phyloP scores from a whole-genome alignment of 2,888 invertebrate species.

The Eledone cirrhosa region DNA sequence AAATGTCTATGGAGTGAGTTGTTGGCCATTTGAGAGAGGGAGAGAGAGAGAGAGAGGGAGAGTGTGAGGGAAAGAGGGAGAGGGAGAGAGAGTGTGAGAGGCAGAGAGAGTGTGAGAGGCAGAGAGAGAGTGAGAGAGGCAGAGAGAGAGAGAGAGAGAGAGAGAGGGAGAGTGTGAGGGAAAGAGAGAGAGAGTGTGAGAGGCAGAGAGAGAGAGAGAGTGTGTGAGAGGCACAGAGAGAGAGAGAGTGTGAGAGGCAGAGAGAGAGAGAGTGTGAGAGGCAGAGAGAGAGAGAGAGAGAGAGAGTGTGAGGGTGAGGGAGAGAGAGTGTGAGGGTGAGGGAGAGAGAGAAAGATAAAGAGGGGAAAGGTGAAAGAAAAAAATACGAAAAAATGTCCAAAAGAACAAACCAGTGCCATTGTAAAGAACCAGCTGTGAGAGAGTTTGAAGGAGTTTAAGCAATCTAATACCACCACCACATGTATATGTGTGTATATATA shows the following conservation, averaged over 20 bases:
- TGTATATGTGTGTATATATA: too few relatives aligned
- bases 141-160: neutral
- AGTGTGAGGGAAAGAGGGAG: neutral
- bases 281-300: slow-evolving; percentile 16
- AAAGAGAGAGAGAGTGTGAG: slow-evolving; percentile 7
- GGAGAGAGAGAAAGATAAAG: slow-evolving; percentile 28
- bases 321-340: neutral
- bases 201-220: slow-evolving; percentile 21
- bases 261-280: slow-evolving; percentile 29
- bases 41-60: neutral
- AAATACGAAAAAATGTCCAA: neutral
- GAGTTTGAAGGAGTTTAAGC: slow-evolving; percentile 27
- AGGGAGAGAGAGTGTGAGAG: neutral
- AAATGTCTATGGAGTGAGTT: too few relatives aligned
- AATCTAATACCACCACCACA: too few relatives aligned
- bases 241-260: neutral
- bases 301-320: neutral
- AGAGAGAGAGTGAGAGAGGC: neutral
- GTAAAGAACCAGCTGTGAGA: slow-evolving; percentile 4
- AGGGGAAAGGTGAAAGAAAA: neutral
- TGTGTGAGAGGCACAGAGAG: neutral
- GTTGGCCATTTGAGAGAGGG: neutral
- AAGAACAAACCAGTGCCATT: neutral
- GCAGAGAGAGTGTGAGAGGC: neutral
- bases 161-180: neutral